Evolutionary conservation across 2,113 vertebrate species (phyloP), one percentile per base, ranked within the genome.

Genomic region (Corydoras sp.): DNA sequence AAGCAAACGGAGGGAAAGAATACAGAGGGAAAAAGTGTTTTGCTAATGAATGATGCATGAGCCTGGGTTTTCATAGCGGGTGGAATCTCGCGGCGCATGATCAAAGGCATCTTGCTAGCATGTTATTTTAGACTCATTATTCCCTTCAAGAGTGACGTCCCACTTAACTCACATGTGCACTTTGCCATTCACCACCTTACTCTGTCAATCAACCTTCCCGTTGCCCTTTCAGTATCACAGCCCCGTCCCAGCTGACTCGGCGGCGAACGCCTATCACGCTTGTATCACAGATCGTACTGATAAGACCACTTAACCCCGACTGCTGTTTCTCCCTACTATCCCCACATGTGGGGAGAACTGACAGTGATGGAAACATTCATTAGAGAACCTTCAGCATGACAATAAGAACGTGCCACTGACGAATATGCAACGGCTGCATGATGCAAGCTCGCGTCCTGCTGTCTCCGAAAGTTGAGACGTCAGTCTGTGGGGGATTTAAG

Each of bases 41-140:
- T 35, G 72, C 24, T 64, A 30, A 10, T 77, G 65, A 75, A 80
- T 77, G 72, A 74, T 69, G 65, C 68, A 75, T 75, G 60, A 65
- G 10, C 3, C 65, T 71, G n/a, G 7, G 12, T 70, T 71, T 67
- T 76, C 54, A 65, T 31, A 65, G 50, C 13, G 58, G 48, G 58
- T 32, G 35, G 56, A 59, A 65, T 32, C 69, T 71, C 64, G 62
- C 10, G 10, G 31, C 54, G 58, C 68, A 56, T 55, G 73, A 74
- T 78, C 63, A 81, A 76, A 79, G 68, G 54, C 14, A 31, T 74
- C 71, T 60, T 11, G 58, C 71, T 76, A 73, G 59, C 62, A 53
- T 76, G 62, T 62, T 58, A 49, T 69, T 74, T 64, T 83, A 85
- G 81, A 82, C 82, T 87, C 84, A 84, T 79, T 76, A 79, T 71